Base-by-base conservation (phyloP, 2,888 invertebrate genomes). In the Nasonia oneida region DNA sequence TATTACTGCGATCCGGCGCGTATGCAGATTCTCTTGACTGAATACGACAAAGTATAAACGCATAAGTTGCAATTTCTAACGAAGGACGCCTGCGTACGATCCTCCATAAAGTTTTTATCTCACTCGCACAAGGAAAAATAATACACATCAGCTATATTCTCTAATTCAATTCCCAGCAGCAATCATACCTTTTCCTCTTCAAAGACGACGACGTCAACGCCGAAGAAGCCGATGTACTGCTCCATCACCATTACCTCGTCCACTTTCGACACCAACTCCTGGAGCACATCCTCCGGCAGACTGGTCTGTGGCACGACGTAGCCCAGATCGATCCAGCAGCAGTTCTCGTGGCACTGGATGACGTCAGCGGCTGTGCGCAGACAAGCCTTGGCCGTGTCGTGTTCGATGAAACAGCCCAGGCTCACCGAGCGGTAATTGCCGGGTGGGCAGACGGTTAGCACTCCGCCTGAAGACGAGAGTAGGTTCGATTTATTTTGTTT, bases 301-400 rank as follows among this genome's bases (percentile, higher is more conserved):
- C 80, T 88, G 73, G 87, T 87, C 82, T 89, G 89, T 1, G 90
- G 90, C 67, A 89, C 87, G 18, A 89, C 82, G 79, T 89, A 90
- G 53, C 88, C 88, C 29, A 88, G 29, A 85, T 90, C 89, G 79
- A 29, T 85, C 78, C 79, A 87, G 71, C 86, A 80, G 74, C 61
- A 80, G n/a, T 71, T 57, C 10, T 33, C 12, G n/a, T 10, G 12
- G 84, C 14, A 77, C n/a, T 84, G 88, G 39, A 90, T 73, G 12
- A 89, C 88, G 83, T 90, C 89, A 10, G 89, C 89, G 3, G 88
- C 78, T 23, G 82, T 84, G 29, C 87, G 71, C 5, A 90, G 75
- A 47, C 79, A 50, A 4, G 89, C 87, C 15, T 81, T 37, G 29
- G 89, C 89, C 47, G 88, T 88, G 84, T 90, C 90, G 86, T 90